Base-by-base conservation (phyloP, 2,888 invertebrate genomes). In the Eupithecia vulgata region DNA sequence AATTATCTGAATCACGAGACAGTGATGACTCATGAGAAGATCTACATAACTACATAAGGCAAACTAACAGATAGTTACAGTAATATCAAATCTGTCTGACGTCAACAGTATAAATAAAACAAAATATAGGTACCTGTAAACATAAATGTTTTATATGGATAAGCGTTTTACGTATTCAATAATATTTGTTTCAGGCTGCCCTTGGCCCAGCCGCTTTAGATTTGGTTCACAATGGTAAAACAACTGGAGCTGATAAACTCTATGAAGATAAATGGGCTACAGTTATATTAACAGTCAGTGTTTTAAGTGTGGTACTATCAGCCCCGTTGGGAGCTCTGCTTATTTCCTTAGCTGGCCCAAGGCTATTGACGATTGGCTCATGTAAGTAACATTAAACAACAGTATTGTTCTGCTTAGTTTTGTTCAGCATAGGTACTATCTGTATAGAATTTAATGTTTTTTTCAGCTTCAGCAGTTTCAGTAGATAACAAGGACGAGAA, bases 311-410 rank as follows among this genome's bases (percentile, higher is more conserved):
- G 21, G 93, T 97, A 17, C 85, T 97, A 61, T 97, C 97, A 0
- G 97, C 97, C 0, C 97, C 97, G 0, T 87, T 96, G 2, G 97
- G 97, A 0, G 97, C 97, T 1, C 95, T 97, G 72, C 88, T 96
- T 42, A 97, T 97, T 67, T 95, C 96, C 0, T 79, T 97, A 10
- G 90, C 95, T 13, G 97, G 97, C 0, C 96, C 96, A 7, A 95
- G 94, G 67, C 89, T 97, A 13, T 81, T 94, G 5, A 85, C 81
- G 34, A 87, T 83, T 73, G 81, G 81, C 72, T 79, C 84, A 62
- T 71, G 90, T 90, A 81, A 85, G 86, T 80, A 35, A 10, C 34
- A 34, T 25, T 21, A 52, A 12, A 5, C 13, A 57, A 25, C 12
- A 12, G 12, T 57, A 25, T 25, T 57, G 25, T 0, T 21, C 13